Evolutionary conservation across 2,888 invertebrate species (phyloP), one percentile per base, ranked within the genome.

Genomic region (Phengaris alcon): DNA sequence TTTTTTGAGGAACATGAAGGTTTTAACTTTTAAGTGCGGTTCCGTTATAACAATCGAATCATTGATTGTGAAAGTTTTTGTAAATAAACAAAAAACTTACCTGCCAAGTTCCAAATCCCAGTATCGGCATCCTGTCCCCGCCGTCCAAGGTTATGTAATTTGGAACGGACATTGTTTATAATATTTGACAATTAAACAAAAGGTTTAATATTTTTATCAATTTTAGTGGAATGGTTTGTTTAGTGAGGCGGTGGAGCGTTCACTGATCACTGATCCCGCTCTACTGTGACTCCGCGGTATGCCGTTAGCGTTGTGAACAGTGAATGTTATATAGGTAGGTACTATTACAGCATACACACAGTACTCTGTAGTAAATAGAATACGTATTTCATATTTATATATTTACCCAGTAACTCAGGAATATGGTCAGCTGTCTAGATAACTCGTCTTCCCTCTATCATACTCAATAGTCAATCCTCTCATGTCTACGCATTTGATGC

Each of bases 91-190:
- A 22, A 70, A 70, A 70, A 91, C 92, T 91, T 89, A 97, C 97
- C 93, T 96, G 95, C 97, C 97, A 97, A 76, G 97, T 97, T 76
- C 97, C 97, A 82, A 96, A 95, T 74, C 97, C 97, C 73, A 97
- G 88, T 74, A 94, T 90, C 7, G 97, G 97, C 94, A 97, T 95
- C 76, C 91, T 93, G 74, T 94, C 91, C 4, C 96, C 96, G 80
- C 87, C 87, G 70, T 87, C 85, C 73, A 93, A 81, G 69, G 84
- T 86, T 80, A 89, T 87, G 81, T 86, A 89, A 79, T 90, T 78
- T 51, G 86, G 83, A 74, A 87, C 77, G 48, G 87, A 81, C 91
- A 91, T 92, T 52, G 57, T 75, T 74, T 12, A 64, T 64, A 64
- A 76, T 46, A 9, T n/a, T 74, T 7, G n/a, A 3, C 10, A 64